Evolutionary conservation across 92 coral and sea anemone species (phyloP).

Genomic region (Actinostola sp.): DNA sequence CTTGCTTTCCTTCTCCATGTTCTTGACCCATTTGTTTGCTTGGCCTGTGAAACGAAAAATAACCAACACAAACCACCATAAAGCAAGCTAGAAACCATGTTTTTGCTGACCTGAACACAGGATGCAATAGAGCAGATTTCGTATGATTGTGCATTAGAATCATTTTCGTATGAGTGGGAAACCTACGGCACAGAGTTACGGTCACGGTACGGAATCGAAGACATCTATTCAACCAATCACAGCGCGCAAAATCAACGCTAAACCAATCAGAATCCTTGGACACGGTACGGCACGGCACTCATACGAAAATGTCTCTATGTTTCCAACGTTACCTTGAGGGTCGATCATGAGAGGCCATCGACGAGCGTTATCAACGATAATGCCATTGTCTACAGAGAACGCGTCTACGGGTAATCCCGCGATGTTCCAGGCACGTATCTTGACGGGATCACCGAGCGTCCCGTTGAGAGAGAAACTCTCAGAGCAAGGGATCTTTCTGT

Average conservation of each 20-base stretch:
- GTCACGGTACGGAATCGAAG: no score
- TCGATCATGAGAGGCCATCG: slow-evolving; percentile 99
- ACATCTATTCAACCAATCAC: no score
- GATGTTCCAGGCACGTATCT: slow-evolving; percentile 97
- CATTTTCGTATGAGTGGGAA: no score
- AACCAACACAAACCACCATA: no score
- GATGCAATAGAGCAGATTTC: no score
- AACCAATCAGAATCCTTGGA: no score
- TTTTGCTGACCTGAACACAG: no score
- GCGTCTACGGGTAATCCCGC: slow-evolving; percentile 97
- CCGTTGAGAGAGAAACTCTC: slow-evolving; percentile 89
- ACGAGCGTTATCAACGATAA: slow-evolving; percentile 93
- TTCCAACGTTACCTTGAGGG: slow-evolving; percentile 77
- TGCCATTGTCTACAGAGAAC: slow-evolving; percentile 96
- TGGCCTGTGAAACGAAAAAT: slow-evolving; percentile 63
- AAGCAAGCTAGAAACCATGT: no score
- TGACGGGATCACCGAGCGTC: slow-evolving; percentile 95
- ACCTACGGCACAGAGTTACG: no score
- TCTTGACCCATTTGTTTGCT: slow-evolving; percentile 98
- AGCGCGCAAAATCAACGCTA: no score
- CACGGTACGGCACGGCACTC: no score
- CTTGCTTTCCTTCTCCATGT: slow-evolving; percentile 98
- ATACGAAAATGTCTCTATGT: background rate
- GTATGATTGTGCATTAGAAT: no score
- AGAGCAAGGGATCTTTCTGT: slow-evolving; percentile 85